Evolutionary conservation across 2,888 invertebrate species (phyloP).

Genomic region (Entomobrya multifasciata): DNA sequence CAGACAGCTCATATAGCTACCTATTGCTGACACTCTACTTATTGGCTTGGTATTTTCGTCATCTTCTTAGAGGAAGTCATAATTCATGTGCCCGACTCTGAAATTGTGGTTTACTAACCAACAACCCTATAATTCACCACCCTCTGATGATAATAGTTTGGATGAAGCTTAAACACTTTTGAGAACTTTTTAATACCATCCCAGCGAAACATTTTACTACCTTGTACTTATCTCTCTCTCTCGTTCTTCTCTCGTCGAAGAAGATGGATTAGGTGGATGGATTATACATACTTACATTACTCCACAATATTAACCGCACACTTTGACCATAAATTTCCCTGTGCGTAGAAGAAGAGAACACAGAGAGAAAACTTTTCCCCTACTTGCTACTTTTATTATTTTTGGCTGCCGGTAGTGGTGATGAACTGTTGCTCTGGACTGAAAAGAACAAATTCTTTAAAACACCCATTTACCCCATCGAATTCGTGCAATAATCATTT

Average conservation of each 20-base stretch:
- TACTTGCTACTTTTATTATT: conserved; percentile 26
- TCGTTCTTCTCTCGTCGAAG: conserved; percentile 5
- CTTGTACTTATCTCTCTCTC: conserved; percentile 13
- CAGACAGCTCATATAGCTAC: too few species aligned
- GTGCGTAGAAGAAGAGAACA: background rate
- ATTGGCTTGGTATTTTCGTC: background rate
- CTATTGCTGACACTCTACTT: background rate
- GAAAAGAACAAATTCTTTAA: conserved; percentile 51
- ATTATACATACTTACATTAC: conserved; percentile 3
- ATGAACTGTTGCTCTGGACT: conserved; percentile 14
- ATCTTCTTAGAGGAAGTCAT: conserved; percentile 77
- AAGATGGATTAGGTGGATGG: conserved; percentile 13
- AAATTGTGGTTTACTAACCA: conserved; percentile 74
- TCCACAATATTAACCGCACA: conserved; percentile 61
- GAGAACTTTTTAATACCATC: conserved; percentile 51
- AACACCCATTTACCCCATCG: too few species aligned
- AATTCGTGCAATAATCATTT: too few species aligned
- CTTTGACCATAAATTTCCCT: conserved; percentile 66
- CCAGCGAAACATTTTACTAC: conserved; percentile 34
- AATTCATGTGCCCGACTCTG: conserved; percentile 79
- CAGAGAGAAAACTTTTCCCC: background rate
- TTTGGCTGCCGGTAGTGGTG: conserved; percentile 1
- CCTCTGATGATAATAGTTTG: conserved; percentile 71
- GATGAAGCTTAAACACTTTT: conserved; percentile 69
- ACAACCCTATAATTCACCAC: conserved; percentile 71